phyloP scores from a whole-genome alignment of 2,797 vertebrate genomes.

The Microcaecilia unicolor region DNA sequence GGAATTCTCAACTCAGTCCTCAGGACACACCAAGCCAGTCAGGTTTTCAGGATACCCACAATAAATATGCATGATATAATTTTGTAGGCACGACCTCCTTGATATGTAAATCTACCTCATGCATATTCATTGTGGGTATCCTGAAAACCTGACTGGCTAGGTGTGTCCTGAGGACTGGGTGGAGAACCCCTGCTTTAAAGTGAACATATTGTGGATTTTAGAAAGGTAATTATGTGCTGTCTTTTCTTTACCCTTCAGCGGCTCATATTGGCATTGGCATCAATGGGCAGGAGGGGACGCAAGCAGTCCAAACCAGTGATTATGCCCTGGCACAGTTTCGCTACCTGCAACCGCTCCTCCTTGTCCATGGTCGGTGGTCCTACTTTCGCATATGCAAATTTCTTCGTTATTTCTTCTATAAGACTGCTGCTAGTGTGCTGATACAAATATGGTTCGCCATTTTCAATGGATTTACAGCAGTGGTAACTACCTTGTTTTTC shows the following conservation, averaged over 20 bases:
- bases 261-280: constrained; percentile 86
- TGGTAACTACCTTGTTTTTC: constrained; percentile 58
- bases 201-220: too few species aligned
- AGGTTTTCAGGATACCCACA: too few species aligned
- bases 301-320: constrained; percentile 84
- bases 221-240: too few species aligned
- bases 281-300: constrained; percentile 75
- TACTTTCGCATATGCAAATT: constrained; percentile 77
- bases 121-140: too few species aligned
- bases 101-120: too few species aligned
- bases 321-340: constrained; percentile 78
- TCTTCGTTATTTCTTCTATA: constrained; percentile 82
- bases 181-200: too few species aligned
- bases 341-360: constrained; percentile 74
- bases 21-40: too few species aligned
- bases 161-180: too few species aligned
- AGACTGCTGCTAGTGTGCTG: constrained; percentile 74
- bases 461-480: constrained; percentile 78
- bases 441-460: constrained; percentile 82
- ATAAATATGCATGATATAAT: too few species aligned
- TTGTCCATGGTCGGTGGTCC: constrained; percentile 87
- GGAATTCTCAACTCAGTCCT: too few species aligned
- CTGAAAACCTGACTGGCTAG: too few species aligned
- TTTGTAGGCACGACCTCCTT: too few species aligned
- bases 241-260: constrained; percentile 36